A percentile compares a stretch with the other conserved stretches of the same genome.
Evolutionary conservation across 2,797 vertebrate species (phyloP).

Genomic region (Enteromius anoplus): DNA sequence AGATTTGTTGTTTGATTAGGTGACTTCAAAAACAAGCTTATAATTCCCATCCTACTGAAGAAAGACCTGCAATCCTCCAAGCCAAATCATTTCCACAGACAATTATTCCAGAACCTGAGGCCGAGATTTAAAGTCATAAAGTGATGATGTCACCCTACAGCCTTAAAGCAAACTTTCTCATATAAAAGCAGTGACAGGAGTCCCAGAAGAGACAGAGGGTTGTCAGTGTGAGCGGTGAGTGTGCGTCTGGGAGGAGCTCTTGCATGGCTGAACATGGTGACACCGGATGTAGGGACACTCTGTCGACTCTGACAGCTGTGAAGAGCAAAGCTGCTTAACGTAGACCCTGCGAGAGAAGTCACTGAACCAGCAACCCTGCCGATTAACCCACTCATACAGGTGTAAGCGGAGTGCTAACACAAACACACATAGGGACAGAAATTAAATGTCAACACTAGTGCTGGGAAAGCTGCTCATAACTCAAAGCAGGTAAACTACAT

Average conservation of each 20-base stretch:
- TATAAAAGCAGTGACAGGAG: slow-evolving; percentile 34
- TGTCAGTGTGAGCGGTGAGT: slow-evolving; percentile 34
- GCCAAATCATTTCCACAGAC: slow-evolving; percentile 16
- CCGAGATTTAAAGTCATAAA: slow-evolving; percentile 25
- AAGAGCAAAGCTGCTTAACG: slow-evolving; percentile 57
- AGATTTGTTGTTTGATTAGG: slow-evolving; percentile 21
- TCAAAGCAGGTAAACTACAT: background rate
- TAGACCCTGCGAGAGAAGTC: slow-evolving; percentile 28
- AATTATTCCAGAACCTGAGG: slow-evolving; percentile 19
- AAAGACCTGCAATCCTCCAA: background rate
- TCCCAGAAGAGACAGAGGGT: slow-evolving; percentile 23
- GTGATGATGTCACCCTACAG: slow-evolving; percentile 7
- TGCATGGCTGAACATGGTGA: slow-evolving; percentile 48
- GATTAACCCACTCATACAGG: slow-evolving; percentile 52
- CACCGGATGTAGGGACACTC: slow-evolving; percentile 35
- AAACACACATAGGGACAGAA: slow-evolving; percentile 21
- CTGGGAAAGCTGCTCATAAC: slow-evolving; percentile 2
- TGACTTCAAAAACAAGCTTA: slow-evolving; percentile 19
- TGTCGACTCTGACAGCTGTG: slow-evolving; percentile 52
- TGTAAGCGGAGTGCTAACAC: slow-evolving; percentile 45
- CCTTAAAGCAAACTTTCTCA: slow-evolving; percentile 27
- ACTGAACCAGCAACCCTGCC: slow-evolving; percentile 44
- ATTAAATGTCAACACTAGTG: background rate
- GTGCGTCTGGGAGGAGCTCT: slow-evolving; percentile 12
- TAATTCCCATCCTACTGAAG: slow-evolving; percentile 1